These are phyloP conservation scores for Trachymyrmex septentrionalis DNA, from an alignment of 1,140 invertebrate genomes.

Conservation along the genomic window DNA sequence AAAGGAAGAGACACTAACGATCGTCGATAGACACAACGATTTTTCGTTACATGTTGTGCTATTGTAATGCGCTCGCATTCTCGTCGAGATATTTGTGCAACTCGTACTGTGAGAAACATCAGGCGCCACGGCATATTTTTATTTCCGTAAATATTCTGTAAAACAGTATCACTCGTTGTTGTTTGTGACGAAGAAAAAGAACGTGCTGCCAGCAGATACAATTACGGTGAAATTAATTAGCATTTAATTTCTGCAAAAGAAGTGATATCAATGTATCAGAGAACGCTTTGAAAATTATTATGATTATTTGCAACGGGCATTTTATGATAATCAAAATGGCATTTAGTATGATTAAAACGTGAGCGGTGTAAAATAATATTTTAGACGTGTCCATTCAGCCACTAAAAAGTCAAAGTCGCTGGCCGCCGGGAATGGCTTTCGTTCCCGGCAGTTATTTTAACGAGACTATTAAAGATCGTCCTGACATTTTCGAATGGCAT, in stretches of 20 bases:
- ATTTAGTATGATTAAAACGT: not conserved
- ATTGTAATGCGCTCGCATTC: conserved; percentile 22
- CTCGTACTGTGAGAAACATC: not conserved
- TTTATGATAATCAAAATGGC: conserved; percentile 20
- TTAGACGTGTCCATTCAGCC: not conserved
- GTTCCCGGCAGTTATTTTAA: conserved; percentile 22
- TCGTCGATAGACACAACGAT: conserved; percentile 23
- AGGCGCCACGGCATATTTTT: conserved; percentile 4
- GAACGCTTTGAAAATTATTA: not conserved
- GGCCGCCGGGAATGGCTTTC: not conserved
- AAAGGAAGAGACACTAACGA: not conserved
- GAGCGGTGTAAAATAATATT: not conserved
- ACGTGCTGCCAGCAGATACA: not conserved
- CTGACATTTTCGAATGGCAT: conserved; percentile 42
- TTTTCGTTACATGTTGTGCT: conserved; percentile 9
- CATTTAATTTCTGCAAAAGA: conserved; percentile 1
- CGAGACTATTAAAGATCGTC: conserved; percentile 39
- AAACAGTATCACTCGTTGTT: not conserved
- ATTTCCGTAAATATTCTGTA: not conserved
- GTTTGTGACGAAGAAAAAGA: not conserved
- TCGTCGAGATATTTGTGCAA: not conserved
- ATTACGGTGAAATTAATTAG: conserved; percentile 43
- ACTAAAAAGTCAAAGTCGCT: conserved; percentile 19
- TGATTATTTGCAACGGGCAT: not conserved
- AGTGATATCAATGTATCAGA: not conserved